Base-by-base conservation (phyloP, 2,888 invertebrate genomes). In the Protodeltote pygarga region DNA sequence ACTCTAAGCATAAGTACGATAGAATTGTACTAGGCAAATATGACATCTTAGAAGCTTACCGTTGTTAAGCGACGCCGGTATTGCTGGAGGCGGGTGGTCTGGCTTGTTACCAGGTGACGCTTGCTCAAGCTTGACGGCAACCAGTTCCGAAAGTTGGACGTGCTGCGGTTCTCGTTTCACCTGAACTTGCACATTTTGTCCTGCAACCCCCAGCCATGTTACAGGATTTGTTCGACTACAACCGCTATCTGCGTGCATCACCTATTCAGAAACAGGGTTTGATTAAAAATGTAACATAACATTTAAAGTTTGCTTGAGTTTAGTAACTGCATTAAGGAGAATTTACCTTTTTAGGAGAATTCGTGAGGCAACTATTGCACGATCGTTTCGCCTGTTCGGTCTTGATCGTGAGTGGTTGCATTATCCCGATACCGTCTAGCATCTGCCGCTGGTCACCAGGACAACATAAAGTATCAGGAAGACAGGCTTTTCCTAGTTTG, bases 151-250 rank as follows among this genome's bases (percentile, higher is more conserved):
- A 89, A 92, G 93, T 93, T 89, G 93, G 61, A 90, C 65, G 61
- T 88, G 89, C 38, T 87, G 89, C 0, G 95, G 95, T 77, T 95
- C 95, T 49, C 95, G 92, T 78, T 95, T 95, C 45, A 95, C 94
- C 68, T 94, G 93, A 35, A 93, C 93, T 51, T 89, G 92, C 15
- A 92, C 89, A 71, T 89, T 89, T 73, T 88, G 84, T 32, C 89
- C 90, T 3, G 86, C 80, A 47, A 89, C 82, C 9, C 90, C 91
- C 10, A 84, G 80, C 95, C 95, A 95, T 45, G 94, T 94, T 49
- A 95, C 93, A 2, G 95, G 95, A 79, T 95, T 93, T 5, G 95
- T 95, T 31, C 95, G 89, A 77, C 95, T 95, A 79, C 95, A 95
- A 1, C 95, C 95, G 41, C 93, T 93, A 63, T 93, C 93, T 17